Evolutionary conservation across 2,888 invertebrate species (phyloP), one percentile per base, ranked within the genome.

Genomic region (Amphipyra tragopoginis): DNA sequence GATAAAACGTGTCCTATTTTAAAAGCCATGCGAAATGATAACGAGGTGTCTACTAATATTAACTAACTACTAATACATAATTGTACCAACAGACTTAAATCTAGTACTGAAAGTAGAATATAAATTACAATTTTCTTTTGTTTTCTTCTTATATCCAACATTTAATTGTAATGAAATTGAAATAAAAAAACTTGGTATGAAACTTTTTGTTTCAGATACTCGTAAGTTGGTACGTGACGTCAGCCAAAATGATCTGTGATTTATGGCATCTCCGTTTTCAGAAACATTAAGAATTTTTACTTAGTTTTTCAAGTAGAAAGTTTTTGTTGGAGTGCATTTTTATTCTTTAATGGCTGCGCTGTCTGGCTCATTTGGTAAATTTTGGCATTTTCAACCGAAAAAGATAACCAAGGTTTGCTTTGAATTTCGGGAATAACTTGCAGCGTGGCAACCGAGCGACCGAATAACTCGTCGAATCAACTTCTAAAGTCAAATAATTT

Each of bases 271-370:
- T 50, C n/a, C 26, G 15, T 49, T 66, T 71, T 38, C 34, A 14
- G 39, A 63, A 9, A 33, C 33, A 40, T 61, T 62, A 45, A 40
- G 4, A 40, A 38, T 26, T 63, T 60, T 64, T 38, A 40, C 40
- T 49, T 71, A n/a, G n/a, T n/a, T 53, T 42, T 2, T 14, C 8
- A 64, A 71, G 40, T 50, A 3, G 4, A 39, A 65, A 54, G 65
- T 47, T 63, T 63, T 70, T 34, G 8, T 51, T 11, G 21, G 47
- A 26, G n/a, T 42, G 50, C 7, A 47, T 34, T 69, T 61, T 7
- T 48, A n/a, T 38, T 15, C 33, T 33, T 33, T 38, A 34, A 39
- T 43, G 48, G 9, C 8, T 49, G 36, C 29, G 13, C 2, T 26
- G 14, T 39, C n/a, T n/a, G n/a, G n/a, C n/a, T 38, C 1, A 62